Evolutionary conservation across 2,113 vertebrate species (phyloP).

Genomic region (Prochilodus magdalenae): DNA sequence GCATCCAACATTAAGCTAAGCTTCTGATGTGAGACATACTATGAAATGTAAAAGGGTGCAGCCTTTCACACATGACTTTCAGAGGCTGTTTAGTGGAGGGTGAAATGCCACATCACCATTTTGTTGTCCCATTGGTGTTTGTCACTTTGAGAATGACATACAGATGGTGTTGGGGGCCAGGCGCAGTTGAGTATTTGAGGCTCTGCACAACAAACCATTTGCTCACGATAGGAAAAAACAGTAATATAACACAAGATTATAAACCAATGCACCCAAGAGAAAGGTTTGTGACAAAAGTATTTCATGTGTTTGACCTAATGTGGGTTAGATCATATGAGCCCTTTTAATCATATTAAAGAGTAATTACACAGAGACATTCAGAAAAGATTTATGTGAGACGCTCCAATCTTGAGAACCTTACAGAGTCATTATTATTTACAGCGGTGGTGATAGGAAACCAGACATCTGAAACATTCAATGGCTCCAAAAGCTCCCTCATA

Average conservation of each 20-base stretch:
- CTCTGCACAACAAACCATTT: slow-evolving; percentile 65
- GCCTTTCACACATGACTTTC: not conserved
- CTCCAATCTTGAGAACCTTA: no score
- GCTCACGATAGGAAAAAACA: slow-evolving; percentile 66
- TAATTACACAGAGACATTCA: no score
- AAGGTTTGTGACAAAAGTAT: slow-evolving; percentile 15
- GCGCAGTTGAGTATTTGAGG: slow-evolving; percentile 74
- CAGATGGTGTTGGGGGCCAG: slow-evolving; percentile 42
- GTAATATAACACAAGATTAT: slow-evolving; percentile 58
- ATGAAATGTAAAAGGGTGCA: not conserved
- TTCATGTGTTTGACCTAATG: not conserved
- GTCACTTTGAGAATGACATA: slow-evolving; percentile 23
- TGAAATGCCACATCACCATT: slow-evolving; percentile 2
- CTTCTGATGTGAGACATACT: not conserved
- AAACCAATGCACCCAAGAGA: slow-evolving; percentile 50
- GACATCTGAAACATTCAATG: no score
- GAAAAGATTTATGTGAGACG: no score
- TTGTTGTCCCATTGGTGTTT: slow-evolving; percentile 15
- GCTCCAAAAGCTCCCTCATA: no score
- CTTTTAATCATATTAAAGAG: no score
- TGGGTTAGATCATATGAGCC: no score
- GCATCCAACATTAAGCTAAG: not conserved
- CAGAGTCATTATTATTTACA: no score
- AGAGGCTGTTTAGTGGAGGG: slow-evolving; percentile 2
- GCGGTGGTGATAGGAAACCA: no score